phyloP scores from a whole-genome alignment of 2,113 vertebrate species.

The Cavia porcellus region DNA sequence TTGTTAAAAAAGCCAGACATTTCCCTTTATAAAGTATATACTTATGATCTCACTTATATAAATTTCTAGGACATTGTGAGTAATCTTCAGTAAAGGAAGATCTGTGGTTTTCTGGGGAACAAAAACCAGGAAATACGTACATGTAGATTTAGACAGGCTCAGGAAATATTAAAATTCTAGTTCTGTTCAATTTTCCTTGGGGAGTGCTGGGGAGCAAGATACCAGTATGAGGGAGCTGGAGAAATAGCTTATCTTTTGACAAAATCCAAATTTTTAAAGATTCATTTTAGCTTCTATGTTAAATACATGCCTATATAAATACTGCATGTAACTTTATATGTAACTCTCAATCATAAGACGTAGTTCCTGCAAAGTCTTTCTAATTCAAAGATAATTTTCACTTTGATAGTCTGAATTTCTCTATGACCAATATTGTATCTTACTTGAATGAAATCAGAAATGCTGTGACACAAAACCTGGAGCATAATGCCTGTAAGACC shows the following conservation, averaged over 20 bases:
- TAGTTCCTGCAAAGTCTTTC: background rate
- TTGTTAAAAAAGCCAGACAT: background rate
- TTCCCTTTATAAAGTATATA: background rate
- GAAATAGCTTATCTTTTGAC: background rate
- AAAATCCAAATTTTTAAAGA: background rate
- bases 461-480: background rate
- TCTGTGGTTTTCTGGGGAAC: background rate
- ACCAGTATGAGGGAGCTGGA: background rate
- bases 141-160: background rate
- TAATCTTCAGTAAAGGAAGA: background rate
- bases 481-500: background rate
- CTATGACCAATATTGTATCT: background rate
- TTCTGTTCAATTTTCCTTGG: background rate
- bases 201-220: background rate
- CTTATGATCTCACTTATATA: background rate
- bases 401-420: constrained; percentile 7
- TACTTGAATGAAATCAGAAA: background rate
- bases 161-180: background rate
- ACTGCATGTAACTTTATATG: background rate
- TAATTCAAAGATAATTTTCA: background rate
- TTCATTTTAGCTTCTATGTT: background rate
- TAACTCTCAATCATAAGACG: background rate
- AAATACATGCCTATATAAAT: background rate
- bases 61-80: background rate
- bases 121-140: background rate